phyloP scores from a whole-genome alignment of 2,888 invertebrate genomes.

The Philopedon plagiatum region DNA sequence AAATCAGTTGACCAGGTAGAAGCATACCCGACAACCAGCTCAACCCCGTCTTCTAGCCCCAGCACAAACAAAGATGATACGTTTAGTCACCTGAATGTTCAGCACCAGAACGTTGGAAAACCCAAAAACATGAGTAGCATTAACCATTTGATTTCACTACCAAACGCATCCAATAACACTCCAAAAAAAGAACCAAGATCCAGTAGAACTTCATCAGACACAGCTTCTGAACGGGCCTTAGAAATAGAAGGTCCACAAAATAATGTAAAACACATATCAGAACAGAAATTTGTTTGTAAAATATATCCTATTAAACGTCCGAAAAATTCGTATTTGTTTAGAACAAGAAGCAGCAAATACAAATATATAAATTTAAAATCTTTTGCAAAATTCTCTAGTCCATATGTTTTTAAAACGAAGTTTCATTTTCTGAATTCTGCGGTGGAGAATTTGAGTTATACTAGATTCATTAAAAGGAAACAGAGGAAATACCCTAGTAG shows the following conservation, averaged over 20 bases:
- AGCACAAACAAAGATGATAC: background rate
- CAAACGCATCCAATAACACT: background rate
- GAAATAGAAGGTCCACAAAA: background rate
- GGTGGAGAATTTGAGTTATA: background rate
- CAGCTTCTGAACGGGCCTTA: background rate
- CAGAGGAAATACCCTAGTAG: background rate
- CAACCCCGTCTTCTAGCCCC: conserved; percentile 16
- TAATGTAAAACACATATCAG: background rate
- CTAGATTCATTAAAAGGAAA: background rate
- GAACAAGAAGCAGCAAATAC: conserved; percentile 48
- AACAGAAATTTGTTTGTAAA: conserved; percentile 40
- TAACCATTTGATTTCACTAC: background rate
- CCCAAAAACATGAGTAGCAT: background rate
- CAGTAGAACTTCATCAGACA: background rate
- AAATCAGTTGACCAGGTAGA: background rate
- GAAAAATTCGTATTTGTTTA: conserved; percentile 37
- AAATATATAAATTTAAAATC: conserved; percentile 55
- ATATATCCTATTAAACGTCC: conserved; percentile 51
- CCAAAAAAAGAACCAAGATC: background rate
- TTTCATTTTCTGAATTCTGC: conserved; percentile 1
- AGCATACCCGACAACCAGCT: background rate
- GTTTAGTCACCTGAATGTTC: background rate
- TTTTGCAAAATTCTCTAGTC: conserved; percentile 39
- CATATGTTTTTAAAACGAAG: conserved; percentile 48
- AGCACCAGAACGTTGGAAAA: background rate